Evolutionary conservation across 2,797 vertebrate species (phyloP).

Genomic region (Bradypodion pumilum): DNA sequence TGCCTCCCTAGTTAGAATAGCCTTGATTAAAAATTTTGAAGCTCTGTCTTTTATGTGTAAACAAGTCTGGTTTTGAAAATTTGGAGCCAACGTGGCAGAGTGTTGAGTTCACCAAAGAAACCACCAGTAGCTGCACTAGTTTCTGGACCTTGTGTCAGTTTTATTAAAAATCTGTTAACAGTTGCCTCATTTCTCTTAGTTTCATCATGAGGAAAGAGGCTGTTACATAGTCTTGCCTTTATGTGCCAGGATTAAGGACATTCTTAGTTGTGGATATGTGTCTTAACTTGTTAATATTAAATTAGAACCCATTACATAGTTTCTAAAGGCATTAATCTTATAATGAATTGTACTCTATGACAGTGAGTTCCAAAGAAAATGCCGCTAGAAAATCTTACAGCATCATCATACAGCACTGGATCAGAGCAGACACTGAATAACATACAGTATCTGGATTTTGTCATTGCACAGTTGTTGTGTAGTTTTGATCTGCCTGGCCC

Average conservation of each 20-base stretch:
- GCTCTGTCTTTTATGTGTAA: not conserved
- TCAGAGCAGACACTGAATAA: not conserved
- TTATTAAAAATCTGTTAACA: conserved; percentile 61
- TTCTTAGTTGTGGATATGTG: not conserved
- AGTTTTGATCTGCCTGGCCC: not conserved
- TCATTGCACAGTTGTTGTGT: not conserved
- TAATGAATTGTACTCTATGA: not conserved
- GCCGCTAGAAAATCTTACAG: not conserved
- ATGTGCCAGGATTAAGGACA: not conserved
- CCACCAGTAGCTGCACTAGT: conserved; percentile 43
- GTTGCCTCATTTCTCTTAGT: conserved; percentile 44
- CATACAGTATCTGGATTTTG: not conserved
- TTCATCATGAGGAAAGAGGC: not conserved
- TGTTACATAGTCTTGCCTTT: not conserved
- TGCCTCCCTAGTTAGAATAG: not conserved
- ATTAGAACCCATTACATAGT: not conserved
- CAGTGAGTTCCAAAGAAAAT: not conserved
- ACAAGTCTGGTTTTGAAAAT: conserved; percentile 15
- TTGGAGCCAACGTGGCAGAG: conserved; percentile 14
- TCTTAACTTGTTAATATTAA: not conserved
- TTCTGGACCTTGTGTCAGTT: conserved; percentile 51
- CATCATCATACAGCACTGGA: not conserved
- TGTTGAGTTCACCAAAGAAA: conserved; percentile 29
- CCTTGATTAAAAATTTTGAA: not conserved
- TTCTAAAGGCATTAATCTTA: not conserved